Evolutionary conservation across 2,797 vertebrate species (phyloP).

Genomic region (Enteromius viviparus): DNA sequence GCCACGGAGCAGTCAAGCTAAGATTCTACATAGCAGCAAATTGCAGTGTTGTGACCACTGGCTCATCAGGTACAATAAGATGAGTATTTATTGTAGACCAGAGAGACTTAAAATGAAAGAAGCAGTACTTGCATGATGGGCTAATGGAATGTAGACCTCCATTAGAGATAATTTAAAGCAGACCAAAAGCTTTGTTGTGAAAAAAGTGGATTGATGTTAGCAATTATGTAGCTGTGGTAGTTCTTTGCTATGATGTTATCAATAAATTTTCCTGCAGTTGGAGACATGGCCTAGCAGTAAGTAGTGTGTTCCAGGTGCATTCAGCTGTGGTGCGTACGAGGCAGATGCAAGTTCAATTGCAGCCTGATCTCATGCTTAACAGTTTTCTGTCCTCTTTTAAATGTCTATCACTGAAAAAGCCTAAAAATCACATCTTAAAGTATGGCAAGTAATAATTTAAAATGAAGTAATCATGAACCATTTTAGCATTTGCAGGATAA

Average conservation of each 20-base stretch:
- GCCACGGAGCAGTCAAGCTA: conserved; percentile 59
- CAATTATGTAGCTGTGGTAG: conserved; percentile 28
- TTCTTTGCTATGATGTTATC: conserved; percentile 24
- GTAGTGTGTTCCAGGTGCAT: background rate
- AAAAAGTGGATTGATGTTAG: conserved; percentile 38
- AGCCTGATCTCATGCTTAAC: background rate
- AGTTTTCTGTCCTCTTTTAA: background rate
- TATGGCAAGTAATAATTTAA: background rate
- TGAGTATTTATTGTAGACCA: conserved; percentile 15
- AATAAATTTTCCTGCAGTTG: background rate
- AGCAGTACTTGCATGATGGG: conserved; percentile 24
- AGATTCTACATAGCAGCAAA: conserved; percentile 24
- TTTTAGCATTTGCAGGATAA: background rate
- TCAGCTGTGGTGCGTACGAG: background rate
- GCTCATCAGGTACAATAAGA: conserved; percentile 36
- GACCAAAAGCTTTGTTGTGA: conserved; percentile 25
- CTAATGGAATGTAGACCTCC: conserved; percentile 38
- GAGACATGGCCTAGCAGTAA: background rate
- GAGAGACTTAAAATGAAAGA: conserved; percentile 8
- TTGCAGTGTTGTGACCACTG: conserved; percentile 37
- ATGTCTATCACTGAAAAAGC: background rate
- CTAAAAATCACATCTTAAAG: background rate
- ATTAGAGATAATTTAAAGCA: conserved; percentile 48
- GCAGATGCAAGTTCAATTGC: background rate
- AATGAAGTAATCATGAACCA: background rate